These are phyloP conservation scores for Choristoneura fumiferana DNA, from an alignment of 1,140 invertebrate genomes.

Conservation along the genomic window DNA sequence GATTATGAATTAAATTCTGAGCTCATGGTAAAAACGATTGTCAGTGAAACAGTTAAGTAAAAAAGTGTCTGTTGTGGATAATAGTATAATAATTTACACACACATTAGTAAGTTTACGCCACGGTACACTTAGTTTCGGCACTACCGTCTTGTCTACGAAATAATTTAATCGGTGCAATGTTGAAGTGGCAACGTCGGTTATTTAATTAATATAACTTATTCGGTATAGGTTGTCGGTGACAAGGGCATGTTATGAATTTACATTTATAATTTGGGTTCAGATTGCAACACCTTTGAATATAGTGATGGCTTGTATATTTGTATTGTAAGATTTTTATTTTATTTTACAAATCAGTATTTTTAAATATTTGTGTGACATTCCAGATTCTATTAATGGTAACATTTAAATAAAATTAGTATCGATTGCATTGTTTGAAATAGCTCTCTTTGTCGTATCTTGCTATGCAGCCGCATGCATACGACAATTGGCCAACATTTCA, in stretches of 20 bases:
- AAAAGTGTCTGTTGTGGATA: no score
- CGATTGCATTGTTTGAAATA: constrained; percentile 36
- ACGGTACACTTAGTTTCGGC: constrained; percentile 10
- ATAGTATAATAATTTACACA: constrained; percentile 2
- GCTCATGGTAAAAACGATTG: neutral
- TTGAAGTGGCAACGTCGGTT: constrained; percentile 28
- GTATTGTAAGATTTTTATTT: constrained; percentile 58
- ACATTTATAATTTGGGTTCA: constrained; percentile 32
- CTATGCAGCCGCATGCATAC: constrained; percentile 26
- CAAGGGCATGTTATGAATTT: constrained; percentile 26
- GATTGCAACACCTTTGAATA: constrained; percentile 49
- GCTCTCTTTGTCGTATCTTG: constrained; percentile 45
- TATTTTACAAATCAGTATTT: constrained; percentile 75
- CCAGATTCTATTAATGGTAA: constrained; percentile 62
- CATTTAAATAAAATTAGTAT: constrained; percentile 33
- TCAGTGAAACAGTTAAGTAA: no score
- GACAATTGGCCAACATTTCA: neutral
- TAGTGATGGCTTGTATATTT: constrained; percentile 53
- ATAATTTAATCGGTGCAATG: constrained; percentile 14
- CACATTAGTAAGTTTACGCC: constrained; percentile 2
- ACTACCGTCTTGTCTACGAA: constrained; percentile 5
- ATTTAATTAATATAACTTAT: constrained; percentile 30
- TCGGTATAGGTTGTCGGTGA: constrained; percentile 25
- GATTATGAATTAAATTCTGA: no score
- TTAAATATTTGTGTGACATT: constrained; percentile 74